phyloP scores from a whole-genome alignment of 2,888 invertebrate species.

The Thymelicus sylvestris region DNA sequence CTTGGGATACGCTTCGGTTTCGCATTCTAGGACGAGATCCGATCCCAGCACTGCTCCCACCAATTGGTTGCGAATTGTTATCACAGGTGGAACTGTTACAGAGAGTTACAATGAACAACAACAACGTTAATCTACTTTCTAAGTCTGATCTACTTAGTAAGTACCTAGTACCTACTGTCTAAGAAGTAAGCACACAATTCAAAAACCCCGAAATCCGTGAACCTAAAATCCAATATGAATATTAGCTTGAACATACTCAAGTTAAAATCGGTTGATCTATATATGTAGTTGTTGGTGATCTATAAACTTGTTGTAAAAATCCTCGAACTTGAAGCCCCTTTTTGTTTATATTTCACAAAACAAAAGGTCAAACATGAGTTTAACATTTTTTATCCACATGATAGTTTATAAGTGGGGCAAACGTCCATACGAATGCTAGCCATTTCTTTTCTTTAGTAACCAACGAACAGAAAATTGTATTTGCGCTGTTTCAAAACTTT shows the following conservation, averaged over 20 bases:
- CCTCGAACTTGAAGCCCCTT: not conserved
- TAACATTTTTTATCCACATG: not conserved
- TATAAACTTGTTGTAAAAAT: not conserved
- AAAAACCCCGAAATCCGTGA: no score
- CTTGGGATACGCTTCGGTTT: constrained; percentile 93
- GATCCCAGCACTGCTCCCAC: constrained; percentile 92
- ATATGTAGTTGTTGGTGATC: no score
- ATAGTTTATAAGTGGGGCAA: not conserved
- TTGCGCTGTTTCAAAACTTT: no score
- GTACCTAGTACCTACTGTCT: no score
- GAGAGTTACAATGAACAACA: constrained; percentile 6
- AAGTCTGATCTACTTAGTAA: no score
- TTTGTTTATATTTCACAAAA: not conserved
- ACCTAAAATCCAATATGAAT: no score
- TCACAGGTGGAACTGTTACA: constrained; percentile 91
- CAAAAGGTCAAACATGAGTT: not conserved
- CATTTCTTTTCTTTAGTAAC: no score
- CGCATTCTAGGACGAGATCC: constrained; percentile 90
- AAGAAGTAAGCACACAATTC: no score
- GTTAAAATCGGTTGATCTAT: no score
- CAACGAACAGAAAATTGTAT: no score
- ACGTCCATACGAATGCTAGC: not conserved
- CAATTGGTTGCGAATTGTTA: constrained; percentile 92
- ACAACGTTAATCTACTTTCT: no score
- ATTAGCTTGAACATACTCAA: no score